Evolutionary conservation across 1,140 invertebrate species (phyloP), one percentile per base, ranked within the genome.

Genomic region (Venustaconcha ellipsiformis): DNA sequence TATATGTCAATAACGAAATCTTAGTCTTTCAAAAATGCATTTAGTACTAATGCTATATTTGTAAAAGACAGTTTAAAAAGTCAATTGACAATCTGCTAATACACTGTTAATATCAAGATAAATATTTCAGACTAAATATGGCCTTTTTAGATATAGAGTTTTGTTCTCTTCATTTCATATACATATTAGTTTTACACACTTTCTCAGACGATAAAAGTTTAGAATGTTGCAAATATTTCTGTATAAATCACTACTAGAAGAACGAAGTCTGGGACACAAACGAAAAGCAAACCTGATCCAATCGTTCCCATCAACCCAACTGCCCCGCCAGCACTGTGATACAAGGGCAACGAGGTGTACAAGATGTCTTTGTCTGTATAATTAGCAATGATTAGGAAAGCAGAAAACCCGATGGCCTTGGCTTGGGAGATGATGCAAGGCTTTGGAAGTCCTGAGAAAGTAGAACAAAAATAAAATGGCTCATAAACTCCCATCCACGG

Each of bases 231-330:
- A 55, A 30, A 2, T 55, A 17, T 55, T 55, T 23, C n/a, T 55
- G 12, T 14, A 74, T 48, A 30, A 56, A 67, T 17, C 6, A 12
- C 15, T 18, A 23, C 26, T 13, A 20, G 11, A 55, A 18, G 56
- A 48, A 18, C 5, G 26, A 14, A 26, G 6, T 17, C 17, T 63
- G 63, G 59, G 8, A 15, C 18, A 12, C 55, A 56, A 56, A 66
- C 14, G 6, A 64, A 55, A 30, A 63, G 37, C 37, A 48, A 48
- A 86, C 84, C 84, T 72, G 66, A 66, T 70, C 76, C 78, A 0
- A 84, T 70, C 1, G 76, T 76, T 48, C 68, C 74, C 72, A 80
- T 83, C 1, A 87, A 65, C 64, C 83, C 84, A 5, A 88, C 57
- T n/a, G 76, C 70, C 11, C 81, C 80, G 8, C 81, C 87, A 11